These are phyloP conservation scores for Rhea pennata DNA, from an alignment of 2,113 vertebrate genomes.

Conservation along the genomic window DNA sequence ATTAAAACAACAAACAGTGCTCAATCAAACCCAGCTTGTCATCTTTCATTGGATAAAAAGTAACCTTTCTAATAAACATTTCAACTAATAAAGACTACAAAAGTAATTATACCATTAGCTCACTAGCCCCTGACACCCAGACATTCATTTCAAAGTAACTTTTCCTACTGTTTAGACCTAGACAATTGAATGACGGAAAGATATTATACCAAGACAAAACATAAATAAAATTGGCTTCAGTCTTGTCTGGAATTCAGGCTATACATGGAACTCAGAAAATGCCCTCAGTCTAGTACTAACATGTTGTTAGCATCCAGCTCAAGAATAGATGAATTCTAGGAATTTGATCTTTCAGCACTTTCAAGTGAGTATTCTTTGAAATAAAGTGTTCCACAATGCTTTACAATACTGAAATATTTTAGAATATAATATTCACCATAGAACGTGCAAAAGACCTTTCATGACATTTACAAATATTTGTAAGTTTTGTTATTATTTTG, in stretches of 20 bases:
- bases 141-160: constrained; percentile 42
- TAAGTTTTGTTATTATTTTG: neutral
- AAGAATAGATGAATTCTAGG: constrained; percentile 62
- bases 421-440: neutral
- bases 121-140: constrained; percentile 2
- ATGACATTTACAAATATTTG: neutral
- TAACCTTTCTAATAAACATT: constrained; percentile 57
- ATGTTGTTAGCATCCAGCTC: constrained; percentile 24
- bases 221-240: constrained; percentile 41
- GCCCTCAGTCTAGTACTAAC: constrained; percentile 57
- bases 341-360: constrained; percentile 67
- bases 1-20: constrained; percentile 72
- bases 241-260: constrained; percentile 61
- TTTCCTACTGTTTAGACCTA: neutral
- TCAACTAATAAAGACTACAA: constrained; percentile 45
- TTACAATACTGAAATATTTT: neutral
- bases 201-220: constrained; percentile 39
- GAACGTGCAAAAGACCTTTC: neutral
- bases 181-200: constrained; percentile 33
- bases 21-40: constrained; percentile 63
- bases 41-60: constrained; percentile 60
- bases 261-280: constrained; percentile 54
- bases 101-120: constrained; percentile 55
- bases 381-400: constrained; percentile 4
- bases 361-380: constrained; percentile 29